A percentile compares a stretch with the other conserved stretches of the same genome.
Conservation (phyloP, 2,113 vertebrate genomes). For the Tapirus terrestris region DNA sequence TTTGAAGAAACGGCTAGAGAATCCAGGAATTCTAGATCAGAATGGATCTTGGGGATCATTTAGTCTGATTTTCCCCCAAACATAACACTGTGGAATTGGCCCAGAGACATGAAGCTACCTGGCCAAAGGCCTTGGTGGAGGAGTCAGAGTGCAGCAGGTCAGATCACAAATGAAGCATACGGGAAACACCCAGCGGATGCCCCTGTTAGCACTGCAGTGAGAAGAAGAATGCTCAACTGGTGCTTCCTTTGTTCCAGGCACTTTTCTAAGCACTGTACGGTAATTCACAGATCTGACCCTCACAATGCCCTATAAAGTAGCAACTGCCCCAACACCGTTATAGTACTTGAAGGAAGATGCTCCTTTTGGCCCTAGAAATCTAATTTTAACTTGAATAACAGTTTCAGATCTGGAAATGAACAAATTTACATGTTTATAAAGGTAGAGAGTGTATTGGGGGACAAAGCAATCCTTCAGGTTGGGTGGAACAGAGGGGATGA, state of each 20-base stretch:
- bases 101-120: neutral
- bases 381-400: conserved; percentile 15
- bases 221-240: too few relatives aligned
- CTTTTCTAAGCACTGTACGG: neutral
- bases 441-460: neutral
- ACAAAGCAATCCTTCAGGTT: neutral
- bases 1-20: neutral
- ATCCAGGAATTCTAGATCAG: neutral
- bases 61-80: neutral
- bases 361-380: neutral
- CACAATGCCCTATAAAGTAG: neutral
- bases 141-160: neutral
- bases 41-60: neutral
- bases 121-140: neutral
- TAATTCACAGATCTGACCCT: neutral
- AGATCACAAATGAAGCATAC: neutral
- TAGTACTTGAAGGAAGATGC: neutral
- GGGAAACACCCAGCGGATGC: neutral
- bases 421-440: neutral
- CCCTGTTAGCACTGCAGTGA: too few relatives aligned
- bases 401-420: neutral
- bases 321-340: neutral
- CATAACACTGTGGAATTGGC: neutral
- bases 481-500: neutral
- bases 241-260: neutral